phyloP scores from a whole-genome alignment of 2,888 invertebrate species.

The Drosophila affinis region DNA sequence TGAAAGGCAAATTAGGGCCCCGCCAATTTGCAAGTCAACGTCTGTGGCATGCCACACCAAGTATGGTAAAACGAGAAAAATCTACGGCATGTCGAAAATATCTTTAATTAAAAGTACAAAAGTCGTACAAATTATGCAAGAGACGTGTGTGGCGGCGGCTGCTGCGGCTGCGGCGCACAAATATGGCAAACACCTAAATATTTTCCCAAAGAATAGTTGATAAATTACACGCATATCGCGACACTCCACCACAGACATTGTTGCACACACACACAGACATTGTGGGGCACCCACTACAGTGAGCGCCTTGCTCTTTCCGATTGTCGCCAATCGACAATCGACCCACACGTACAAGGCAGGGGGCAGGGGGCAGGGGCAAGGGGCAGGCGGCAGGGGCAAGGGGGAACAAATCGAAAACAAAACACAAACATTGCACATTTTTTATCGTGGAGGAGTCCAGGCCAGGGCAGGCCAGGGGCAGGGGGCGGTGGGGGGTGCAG shows the following conservation, averaged over 20 bases:
- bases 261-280: constrained; percentile 17
- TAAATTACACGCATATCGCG: constrained; percentile 56
- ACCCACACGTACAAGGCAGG: constrained; percentile 68
- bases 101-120: constrained; percentile 77
- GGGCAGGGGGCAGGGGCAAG: constrained; percentile 9
- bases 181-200: constrained; percentile 79
- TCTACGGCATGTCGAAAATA: constrained; percentile 43
- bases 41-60: constrained; percentile 46
- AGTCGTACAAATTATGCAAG: constrained; percentile 74
- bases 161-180: constrained; percentile 61
- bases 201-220: constrained; percentile 59
- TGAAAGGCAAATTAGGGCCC: constrained; percentile 49
- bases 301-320: not conserved
- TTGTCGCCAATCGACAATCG: constrained; percentile 55
- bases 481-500: constrained; percentile 1
- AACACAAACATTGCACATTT: constrained; percentile 61
- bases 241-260: constrained; percentile 16
- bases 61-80: constrained; percentile 59
- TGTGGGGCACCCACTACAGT: constrained; percentile 25
- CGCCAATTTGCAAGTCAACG: constrained; percentile 45
- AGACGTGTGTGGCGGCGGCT: constrained; percentile 21
- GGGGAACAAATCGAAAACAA: constrained; percentile 75
- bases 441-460: constrained; percentile 4
- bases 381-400: constrained; percentile 6
- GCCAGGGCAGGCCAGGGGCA: not conserved